phyloP scores from a whole-genome alignment of 2,888 invertebrate genomes.

The Pycnomerus fuliginosus region DNA sequence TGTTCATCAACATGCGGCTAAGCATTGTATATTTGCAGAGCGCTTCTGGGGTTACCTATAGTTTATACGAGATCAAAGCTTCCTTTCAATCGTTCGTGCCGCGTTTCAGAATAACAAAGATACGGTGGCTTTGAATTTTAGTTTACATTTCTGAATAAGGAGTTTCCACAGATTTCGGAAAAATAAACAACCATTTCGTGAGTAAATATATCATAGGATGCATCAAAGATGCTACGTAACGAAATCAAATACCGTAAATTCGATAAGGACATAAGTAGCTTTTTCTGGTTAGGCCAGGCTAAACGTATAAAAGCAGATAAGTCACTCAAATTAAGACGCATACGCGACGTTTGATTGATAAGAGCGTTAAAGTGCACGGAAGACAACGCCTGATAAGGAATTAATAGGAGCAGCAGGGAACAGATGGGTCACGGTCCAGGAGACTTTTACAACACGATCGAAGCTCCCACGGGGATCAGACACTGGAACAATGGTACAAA shows the following conservation, averaged over 20 bases:
- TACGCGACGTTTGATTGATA: constrained; percentile 27
- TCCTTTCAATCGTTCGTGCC: constrained; percentile 35
- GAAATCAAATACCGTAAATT: no score
- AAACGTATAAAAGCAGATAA: no score
- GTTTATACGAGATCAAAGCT: constrained; percentile 40
- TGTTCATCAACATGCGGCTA: no score
- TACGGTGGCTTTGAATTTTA: constrained; percentile 28
- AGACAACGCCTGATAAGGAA: constrained; percentile 24
- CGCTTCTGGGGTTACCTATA: constrained; percentile 29
- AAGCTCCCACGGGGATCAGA: constrained; percentile 29
- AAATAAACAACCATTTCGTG: constrained; percentile 46
- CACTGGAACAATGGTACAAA: constrained; percentile 29
- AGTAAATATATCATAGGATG: constrained; percentile 35
- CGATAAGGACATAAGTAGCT: no score
- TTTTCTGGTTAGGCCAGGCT: no score
- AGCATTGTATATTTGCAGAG: constrained; percentile 31
- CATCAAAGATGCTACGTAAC: no score
- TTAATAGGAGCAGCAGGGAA: constrained; percentile 24
- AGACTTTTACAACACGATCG: constrained; percentile 21
- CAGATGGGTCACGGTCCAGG: constrained; percentile 30
- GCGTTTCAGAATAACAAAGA: constrained; percentile 34
- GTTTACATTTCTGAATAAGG: constrained; percentile 47
- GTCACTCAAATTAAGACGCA: constrained; percentile 15
- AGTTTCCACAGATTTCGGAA: constrained; percentile 46
- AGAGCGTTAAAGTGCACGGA: constrained; percentile 12